Conservation (phyloP, 92 coral and sea anemone genomes). For the Bergia sp. region DNA sequence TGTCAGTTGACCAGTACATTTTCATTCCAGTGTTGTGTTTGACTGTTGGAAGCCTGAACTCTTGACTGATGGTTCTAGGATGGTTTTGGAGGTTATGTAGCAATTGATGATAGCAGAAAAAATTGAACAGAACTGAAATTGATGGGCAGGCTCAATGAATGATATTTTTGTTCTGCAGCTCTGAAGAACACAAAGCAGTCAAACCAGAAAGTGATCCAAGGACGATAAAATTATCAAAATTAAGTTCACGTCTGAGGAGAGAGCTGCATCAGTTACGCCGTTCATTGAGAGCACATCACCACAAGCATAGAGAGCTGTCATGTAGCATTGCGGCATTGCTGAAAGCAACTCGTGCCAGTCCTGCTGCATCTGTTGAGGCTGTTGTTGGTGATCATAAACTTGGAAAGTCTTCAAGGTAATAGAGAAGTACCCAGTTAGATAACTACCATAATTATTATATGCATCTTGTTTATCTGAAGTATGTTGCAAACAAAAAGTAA, state of each 20-base stretch:
- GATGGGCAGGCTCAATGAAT: background rate
- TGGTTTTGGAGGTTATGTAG: too few species aligned
- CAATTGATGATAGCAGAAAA: too few species aligned
- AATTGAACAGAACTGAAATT: background rate
- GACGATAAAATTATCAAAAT: slow-evolving; percentile 79
- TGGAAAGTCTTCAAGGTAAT: slow-evolving; percentile 20
- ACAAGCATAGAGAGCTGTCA: slow-evolving; percentile 65
- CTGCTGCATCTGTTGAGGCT: slow-evolving; percentile 81
- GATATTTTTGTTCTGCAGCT: background rate
- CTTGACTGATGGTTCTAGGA: too few species aligned
- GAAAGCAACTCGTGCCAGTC: slow-evolving; percentile 76
- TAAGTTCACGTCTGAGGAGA: slow-evolving; percentile 79
- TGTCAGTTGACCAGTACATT: too few species aligned
- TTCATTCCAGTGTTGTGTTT: too few species aligned
- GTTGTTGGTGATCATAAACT: slow-evolving; percentile 55
- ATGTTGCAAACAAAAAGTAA: too few species aligned
- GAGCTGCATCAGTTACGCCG: slow-evolving; percentile 85
- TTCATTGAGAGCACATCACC: slow-evolving; percentile 73
- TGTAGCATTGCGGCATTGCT: slow-evolving; percentile 75
- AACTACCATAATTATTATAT: too few species aligned
- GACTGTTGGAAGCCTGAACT: too few species aligned
- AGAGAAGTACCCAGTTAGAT: too few species aligned
- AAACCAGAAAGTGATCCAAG: slow-evolving; percentile 62
- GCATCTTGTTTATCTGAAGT: too few species aligned
- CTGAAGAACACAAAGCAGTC: slow-evolving; percentile 22